Conservation (phyloP, 2,888 invertebrate species). For the Latrodectus hesperus region DNA sequence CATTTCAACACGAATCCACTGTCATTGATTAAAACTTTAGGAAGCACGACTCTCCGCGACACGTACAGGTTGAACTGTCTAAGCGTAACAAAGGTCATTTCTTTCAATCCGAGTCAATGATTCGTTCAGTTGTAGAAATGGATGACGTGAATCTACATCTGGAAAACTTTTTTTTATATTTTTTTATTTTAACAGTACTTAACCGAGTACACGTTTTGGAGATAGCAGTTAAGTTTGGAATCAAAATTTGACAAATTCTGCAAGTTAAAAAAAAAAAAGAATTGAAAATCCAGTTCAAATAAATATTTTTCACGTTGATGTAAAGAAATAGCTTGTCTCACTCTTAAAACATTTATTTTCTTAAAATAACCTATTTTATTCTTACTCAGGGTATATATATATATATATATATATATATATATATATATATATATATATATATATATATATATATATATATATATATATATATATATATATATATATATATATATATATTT, state of each 20-base stretch:
- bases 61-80: neutral
- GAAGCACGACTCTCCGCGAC: constrained; percentile 16
- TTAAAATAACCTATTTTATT: neutral
- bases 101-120: neutral
- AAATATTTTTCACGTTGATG: no score
- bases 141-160: no score
- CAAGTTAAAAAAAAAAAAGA: no score
- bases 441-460: neutral
- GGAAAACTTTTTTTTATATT: no score
- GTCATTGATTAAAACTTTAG: constrained; percentile 28
- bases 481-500: neutral
- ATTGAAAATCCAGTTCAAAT: no score
- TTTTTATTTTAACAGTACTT: no score
- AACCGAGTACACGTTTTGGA: no score
- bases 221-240: no score
- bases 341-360: no score
- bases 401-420: neutral
- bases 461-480: neutral
- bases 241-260: no score
- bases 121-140: neutral
- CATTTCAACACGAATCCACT: no score
- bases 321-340: no score
- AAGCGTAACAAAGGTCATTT: constrained; percentile 24
- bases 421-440: neutral
- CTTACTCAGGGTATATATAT: neutral